A percentile compares a stretch with the other conserved stretches of the same genome.
These are phyloP conservation scores for Acridotheres tristis DNA, from an alignment of 2,797 vertebrate genomes.

Conservation along the genomic window DNA sequence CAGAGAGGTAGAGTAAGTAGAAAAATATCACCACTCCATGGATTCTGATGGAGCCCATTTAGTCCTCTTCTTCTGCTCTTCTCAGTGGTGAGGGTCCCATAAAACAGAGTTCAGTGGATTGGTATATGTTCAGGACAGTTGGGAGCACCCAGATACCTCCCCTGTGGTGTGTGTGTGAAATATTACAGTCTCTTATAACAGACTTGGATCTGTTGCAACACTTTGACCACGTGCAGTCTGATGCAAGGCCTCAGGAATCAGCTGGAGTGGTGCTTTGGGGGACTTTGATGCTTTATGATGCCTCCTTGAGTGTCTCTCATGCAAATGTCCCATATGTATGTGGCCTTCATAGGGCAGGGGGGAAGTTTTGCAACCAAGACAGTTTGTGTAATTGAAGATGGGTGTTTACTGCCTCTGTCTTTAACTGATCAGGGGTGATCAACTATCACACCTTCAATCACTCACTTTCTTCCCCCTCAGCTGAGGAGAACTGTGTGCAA, in stretches of 20 bases:
- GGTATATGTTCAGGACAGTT: not conserved
- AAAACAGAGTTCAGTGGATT: not conserved
- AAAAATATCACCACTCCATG: not conserved
- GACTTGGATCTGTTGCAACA: not conserved
- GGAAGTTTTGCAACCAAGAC: not conserved
- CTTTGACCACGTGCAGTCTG: not conserved
- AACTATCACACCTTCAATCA: not conserved
- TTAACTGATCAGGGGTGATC: not conserved
- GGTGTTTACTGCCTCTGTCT: not conserved
- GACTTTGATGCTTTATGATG: not conserved
- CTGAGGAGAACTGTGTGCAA: not conserved
- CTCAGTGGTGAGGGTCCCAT: not conserved
- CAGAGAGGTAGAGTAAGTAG: not conserved
- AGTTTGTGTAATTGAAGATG: not conserved
- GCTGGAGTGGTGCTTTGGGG: rapidly evolving
- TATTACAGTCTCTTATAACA: not conserved
- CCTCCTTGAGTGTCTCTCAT: not conserved
- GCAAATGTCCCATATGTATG: rapidly evolving
- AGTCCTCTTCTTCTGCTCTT: not conserved
- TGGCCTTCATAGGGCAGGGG: rapidly evolving
- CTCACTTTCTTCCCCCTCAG: not conserved
- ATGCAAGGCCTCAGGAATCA: not conserved
- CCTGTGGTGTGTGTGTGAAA: not conserved
- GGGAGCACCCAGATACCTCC: not conserved
- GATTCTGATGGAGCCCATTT: not conserved